Conservation (phyloP, 1,140 invertebrate genomes). For the Aradophagus sp. region DNA sequence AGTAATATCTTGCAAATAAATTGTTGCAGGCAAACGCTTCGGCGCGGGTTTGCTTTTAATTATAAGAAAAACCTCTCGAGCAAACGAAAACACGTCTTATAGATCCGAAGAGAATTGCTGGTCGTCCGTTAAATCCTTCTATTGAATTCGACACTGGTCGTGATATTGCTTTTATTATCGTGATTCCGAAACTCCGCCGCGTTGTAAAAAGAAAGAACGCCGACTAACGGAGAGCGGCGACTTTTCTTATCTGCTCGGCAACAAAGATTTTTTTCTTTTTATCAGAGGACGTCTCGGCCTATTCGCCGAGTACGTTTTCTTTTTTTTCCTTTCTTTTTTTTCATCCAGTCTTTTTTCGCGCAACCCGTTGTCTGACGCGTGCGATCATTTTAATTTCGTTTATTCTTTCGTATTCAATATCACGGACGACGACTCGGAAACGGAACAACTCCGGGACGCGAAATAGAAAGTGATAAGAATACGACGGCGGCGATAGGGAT, state of each 20-base stretch:
- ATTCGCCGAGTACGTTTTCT: conserved; percentile 17
- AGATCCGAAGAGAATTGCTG: conserved; percentile 48
- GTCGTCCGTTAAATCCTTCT: conserved; percentile 57
- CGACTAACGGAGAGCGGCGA: conserved; percentile 12
- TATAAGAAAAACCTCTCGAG: conserved; percentile 43
- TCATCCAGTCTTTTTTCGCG: no score
- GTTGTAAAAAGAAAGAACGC: conserved; percentile 38
- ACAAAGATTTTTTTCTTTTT: conserved; percentile 45
- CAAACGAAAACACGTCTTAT: conserved; percentile 52
- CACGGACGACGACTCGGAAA: not conserved
- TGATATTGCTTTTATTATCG: conserved; percentile 58
- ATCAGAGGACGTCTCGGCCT: conserved; percentile 21
- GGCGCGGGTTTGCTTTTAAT: conserved; percentile 52
- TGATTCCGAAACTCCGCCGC: conserved; percentile 49
- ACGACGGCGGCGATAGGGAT: conserved; percentile 17
- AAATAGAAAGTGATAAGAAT: conserved; percentile 46
- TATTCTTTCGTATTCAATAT: conserved; percentile 28
- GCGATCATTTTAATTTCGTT: conserved; percentile 16
- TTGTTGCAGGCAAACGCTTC: conserved; percentile 28
- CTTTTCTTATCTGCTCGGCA: conserved; percentile 40
- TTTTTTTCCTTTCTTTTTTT: not conserved
- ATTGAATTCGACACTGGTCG: conserved; percentile 57
- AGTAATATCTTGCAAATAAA: conserved; percentile 6
- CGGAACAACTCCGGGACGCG: conserved; percentile 1
- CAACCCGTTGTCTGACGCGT: no score